A percentile compares a stretch with the other conserved stretches of the same genome.
These are phyloP conservation scores for Drosophila cyrtoloma DNA, from an alignment of 2,888 invertebrate genomes.

Conservation along the genomic window DNA sequence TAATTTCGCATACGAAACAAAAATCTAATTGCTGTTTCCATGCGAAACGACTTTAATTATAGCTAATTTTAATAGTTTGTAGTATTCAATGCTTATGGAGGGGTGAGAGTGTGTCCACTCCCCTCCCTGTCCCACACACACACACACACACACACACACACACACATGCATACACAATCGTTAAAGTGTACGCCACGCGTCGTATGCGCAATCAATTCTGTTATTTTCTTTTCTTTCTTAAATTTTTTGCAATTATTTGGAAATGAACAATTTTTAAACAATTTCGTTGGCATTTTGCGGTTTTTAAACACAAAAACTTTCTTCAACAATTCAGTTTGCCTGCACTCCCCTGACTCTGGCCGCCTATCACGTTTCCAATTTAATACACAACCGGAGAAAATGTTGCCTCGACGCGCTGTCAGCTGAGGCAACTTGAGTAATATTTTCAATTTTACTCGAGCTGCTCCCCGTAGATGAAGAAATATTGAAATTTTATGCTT, in stretches of 20 bases:
- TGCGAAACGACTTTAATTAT: constrained; percentile 70
- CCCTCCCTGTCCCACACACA: not conserved
- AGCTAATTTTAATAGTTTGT: constrained; percentile 68
- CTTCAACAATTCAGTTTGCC: constrained; percentile 9
- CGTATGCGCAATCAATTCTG: constrained; percentile 60
- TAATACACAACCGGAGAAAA: constrained; percentile 48
- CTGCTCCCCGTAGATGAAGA: constrained; percentile 54
- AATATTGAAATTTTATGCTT: constrained; percentile 77
- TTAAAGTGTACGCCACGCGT: constrained; percentile 49
- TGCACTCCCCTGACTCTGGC: not conserved
- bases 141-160: not conserved
- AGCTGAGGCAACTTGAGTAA: constrained; percentile 57
- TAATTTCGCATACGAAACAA: constrained; percentile 46
- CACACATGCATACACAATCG: constrained; percentile 1
- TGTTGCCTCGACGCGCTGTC: constrained; percentile 19
- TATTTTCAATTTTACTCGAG: constrained; percentile 65
- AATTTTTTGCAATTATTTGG: not conserved
- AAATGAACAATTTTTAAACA: constrained; percentile 16
- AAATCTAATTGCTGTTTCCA: constrained; percentile 62
- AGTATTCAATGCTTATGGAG: constrained; percentile 51
- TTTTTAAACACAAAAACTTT: constrained; percentile 34
- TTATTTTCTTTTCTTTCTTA: constrained; percentile 6
- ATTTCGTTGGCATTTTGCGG: constrained; percentile 18
- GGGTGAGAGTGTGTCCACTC: not conserved
- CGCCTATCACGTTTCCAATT: constrained; percentile 70